phyloP scores from a whole-genome alignment of 2,113 vertebrate genomes.

The Gulo gulo region DNA sequence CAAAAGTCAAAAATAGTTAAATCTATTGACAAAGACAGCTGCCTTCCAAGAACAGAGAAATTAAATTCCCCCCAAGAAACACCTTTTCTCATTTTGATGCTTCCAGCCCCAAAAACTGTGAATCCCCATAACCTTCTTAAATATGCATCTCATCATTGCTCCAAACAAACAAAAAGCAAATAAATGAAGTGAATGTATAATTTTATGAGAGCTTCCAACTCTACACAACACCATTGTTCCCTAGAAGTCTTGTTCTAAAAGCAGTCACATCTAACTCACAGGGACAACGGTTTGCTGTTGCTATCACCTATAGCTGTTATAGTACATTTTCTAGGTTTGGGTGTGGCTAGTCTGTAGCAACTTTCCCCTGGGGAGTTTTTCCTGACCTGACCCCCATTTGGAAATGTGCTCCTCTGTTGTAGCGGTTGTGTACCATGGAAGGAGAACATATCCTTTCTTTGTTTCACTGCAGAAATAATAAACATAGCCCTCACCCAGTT shows the following conservation, averaged over 20 bases:
- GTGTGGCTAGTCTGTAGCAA: background rate
- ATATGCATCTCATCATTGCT: background rate
- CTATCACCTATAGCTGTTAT: background rate
- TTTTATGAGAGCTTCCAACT: background rate
- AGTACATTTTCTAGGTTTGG: background rate
- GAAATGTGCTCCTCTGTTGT: background rate
- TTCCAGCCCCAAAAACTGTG: background rate
- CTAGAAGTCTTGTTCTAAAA: background rate
- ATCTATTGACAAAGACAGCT: background rate
- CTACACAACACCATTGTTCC: background rate
- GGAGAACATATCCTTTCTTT: background rate
- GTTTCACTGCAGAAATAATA: conserved; percentile 35
- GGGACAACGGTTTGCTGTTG: background rate
- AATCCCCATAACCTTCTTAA: background rate
- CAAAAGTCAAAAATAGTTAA: conserved; percentile 6
- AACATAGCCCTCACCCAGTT: background rate
- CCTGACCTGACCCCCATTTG: background rate
- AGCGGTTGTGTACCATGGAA: background rate
- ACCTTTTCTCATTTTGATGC: background rate
- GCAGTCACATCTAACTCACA: background rate
- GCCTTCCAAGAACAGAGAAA: background rate
- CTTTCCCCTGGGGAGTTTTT: background rate
- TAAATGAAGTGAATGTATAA: background rate
- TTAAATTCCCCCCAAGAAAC: background rate
- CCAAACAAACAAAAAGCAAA: background rate